Percentiles rank a stretch among this genome's conserved stretches.
These are phyloP conservation scores for Drosophila bifasciata DNA, from an alignment of 1,140 invertebrate species.

Conservation along the genomic window DNA sequence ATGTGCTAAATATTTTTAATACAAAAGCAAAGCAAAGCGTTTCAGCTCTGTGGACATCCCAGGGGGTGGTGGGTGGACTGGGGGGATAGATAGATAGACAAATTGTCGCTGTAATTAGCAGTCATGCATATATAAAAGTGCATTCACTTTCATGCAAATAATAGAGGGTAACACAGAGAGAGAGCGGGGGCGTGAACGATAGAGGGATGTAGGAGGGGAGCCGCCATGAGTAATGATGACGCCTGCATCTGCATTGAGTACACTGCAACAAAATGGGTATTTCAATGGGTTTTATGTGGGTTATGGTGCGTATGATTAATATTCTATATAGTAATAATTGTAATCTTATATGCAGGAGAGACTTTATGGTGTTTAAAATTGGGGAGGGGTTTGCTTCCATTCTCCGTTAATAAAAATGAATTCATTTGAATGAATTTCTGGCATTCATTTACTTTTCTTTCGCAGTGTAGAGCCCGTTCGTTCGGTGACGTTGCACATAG, in stretches of 20 bases:
- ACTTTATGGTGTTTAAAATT: too few relatives aligned
- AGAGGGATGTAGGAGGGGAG: conserved; percentile 7
- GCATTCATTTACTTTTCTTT: too few relatives aligned
- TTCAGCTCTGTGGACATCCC: conserved; percentile 55
- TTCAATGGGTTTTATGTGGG: too few relatives aligned
- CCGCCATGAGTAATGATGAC: conserved; percentile 49
- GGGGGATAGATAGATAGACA: conserved; percentile 55
- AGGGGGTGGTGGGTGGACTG: conserved; percentile 4
- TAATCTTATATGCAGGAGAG: too few relatives aligned
- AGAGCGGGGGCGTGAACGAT: not conserved
- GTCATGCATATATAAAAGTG: conserved; percentile 80
- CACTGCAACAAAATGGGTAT: not conserved
- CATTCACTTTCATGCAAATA: conserved; percentile 78
- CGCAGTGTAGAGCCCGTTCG: conserved; percentile 19
- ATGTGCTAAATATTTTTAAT: conserved; percentile 64
- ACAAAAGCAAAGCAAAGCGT: conserved; percentile 63
- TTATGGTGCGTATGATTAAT: conserved; percentile 24
- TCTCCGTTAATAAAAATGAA: too few relatives aligned
- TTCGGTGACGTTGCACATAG: conserved; percentile 64
- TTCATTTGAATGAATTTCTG: too few relatives aligned
- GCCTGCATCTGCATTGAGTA: conserved; percentile 35
- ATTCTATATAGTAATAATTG: too few relatives aligned
- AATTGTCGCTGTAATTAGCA: conserved; percentile 79
- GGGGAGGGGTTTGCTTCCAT: too few relatives aligned
- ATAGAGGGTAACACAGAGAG: conserved; percentile 49